phyloP scores from a whole-genome alignment of 1,140 invertebrate genomes.

The Trichomalopsis sarcophagae region DNA sequence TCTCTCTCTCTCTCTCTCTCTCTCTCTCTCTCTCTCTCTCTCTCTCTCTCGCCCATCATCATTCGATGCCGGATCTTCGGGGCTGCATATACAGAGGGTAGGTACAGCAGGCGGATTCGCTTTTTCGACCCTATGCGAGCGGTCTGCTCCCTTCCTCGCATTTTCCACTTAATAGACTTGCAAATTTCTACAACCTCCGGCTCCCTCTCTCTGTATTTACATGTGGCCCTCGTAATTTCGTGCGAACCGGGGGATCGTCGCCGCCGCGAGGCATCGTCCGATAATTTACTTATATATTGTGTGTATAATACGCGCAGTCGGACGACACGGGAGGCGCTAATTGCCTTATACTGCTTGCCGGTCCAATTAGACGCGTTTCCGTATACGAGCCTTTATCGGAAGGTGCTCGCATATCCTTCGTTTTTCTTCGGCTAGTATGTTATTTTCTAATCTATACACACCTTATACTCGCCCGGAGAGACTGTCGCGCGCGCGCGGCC shows the following conservation, averaged over 20 bases:
- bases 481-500: too few relatives aligned
- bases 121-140: background rate
- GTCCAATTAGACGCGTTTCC: background rate
- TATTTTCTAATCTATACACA: too few relatives aligned
- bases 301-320: background rate
- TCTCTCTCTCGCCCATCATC: slow-evolving; percentile 1
- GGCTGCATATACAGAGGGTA: background rate
- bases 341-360: background rate
- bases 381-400: background rate
- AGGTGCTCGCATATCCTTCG: too few relatives aligned
- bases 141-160: slow-evolving; percentile 5
- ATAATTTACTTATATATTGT: background rate
- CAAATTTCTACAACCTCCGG: slow-evolving; percentile 45
- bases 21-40: background rate
- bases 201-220: slow-evolving; percentile 22
- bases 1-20: slow-evolving; percentile 4
- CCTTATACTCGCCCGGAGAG: too few relatives aligned
- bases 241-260: background rate
- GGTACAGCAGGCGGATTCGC: background rate
- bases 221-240: slow-evolving; percentile 25
- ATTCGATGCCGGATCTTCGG: background rate
- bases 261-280: background rate
- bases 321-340: background rate
- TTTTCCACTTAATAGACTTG: slow-evolving; percentile 55
- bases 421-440: too few relatives aligned